phyloP scores from a whole-genome alignment of 2,113 vertebrate species.

The Morone chrysops region DNA sequence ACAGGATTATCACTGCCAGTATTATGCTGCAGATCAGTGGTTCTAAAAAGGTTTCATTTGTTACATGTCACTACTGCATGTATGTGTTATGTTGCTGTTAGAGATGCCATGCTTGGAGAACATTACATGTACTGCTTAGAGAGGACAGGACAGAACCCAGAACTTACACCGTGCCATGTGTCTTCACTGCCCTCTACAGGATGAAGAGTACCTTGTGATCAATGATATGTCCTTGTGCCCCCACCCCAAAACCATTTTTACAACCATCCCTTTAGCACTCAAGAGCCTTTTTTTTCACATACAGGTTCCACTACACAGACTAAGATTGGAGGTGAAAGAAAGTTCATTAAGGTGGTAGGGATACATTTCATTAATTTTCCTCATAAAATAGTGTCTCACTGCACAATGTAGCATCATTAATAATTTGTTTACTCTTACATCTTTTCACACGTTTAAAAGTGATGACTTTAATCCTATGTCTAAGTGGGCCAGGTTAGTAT shows the following conservation, averaged over 20 bases:
- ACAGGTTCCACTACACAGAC: neutral
- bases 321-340: neutral
- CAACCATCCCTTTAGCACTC: neutral
- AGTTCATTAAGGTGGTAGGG: neutral
- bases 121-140: conserved; percentile 37
- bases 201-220: conserved; percentile 48
- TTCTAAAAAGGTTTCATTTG: conserved; percentile 53
- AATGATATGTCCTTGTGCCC: conserved; percentile 33
- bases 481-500: conserved; percentile 9
- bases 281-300: conserved; percentile 13
- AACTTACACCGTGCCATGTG: conserved; percentile 73
- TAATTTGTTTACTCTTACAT: neutral
- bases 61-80: conserved; percentile 54
- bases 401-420: neutral
- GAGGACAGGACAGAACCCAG: conserved; percentile 39
- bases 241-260: conserved; percentile 4
- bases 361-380: neutral
- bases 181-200: conserved; percentile 88
- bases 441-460: conserved; percentile 1
- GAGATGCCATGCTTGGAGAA: conserved; percentile 41
- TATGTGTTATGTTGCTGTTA: conserved; percentile 47
- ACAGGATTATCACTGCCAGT: conserved; percentile 16
- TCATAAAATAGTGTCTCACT: neutral
- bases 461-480: neutral
- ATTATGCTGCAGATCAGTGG: conserved; percentile 45